These are phyloP conservation scores for Sorex fumeus DNA, from an alignment of 2,113 vertebrate genomes.

Conservation along the genomic window DNA sequence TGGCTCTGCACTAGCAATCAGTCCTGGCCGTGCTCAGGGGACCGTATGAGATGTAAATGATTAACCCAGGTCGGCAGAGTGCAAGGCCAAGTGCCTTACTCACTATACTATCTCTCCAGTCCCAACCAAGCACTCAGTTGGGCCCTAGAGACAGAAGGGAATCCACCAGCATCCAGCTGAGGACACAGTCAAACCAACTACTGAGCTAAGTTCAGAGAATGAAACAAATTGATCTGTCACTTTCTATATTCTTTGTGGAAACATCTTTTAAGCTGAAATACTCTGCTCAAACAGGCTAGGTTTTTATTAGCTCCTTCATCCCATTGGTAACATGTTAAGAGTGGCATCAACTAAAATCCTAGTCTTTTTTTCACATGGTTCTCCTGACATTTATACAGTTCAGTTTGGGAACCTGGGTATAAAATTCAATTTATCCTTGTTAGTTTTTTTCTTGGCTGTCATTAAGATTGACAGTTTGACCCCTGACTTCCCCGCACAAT, in stretches of 20 bases:
- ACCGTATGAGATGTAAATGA: too few species aligned
- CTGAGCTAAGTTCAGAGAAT: background rate
- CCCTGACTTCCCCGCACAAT: conserved; percentile 3
- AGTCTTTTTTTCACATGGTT: background rate
- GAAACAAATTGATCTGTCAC: too few species aligned
- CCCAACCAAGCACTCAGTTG: background rate
- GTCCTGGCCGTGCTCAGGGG: too few species aligned
- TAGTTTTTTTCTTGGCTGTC: background rate
- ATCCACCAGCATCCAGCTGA: background rate
- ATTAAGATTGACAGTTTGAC: background rate
- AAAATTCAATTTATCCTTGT: conserved; percentile 18
- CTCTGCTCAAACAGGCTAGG: background rate
- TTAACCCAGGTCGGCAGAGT: too few species aligned
- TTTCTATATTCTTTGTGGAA: background rate
- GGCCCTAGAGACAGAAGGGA: background rate
- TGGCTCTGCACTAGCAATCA: too few species aligned
- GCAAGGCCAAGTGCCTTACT: too few species aligned
- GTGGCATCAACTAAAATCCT: conserved; percentile 3
- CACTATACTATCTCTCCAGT: too few species aligned
- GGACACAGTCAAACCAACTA: background rate
- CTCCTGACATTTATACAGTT: background rate
- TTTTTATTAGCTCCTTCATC: background rate
- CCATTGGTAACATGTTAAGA: background rate
- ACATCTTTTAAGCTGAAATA: background rate
- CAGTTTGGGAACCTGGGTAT: background rate